Percentiles rank a stretch among this genome's conserved stretches.
phyloP scores from a whole-genome alignment of 2,113 vertebrate species.

The Antechinus flavipes region DNA sequence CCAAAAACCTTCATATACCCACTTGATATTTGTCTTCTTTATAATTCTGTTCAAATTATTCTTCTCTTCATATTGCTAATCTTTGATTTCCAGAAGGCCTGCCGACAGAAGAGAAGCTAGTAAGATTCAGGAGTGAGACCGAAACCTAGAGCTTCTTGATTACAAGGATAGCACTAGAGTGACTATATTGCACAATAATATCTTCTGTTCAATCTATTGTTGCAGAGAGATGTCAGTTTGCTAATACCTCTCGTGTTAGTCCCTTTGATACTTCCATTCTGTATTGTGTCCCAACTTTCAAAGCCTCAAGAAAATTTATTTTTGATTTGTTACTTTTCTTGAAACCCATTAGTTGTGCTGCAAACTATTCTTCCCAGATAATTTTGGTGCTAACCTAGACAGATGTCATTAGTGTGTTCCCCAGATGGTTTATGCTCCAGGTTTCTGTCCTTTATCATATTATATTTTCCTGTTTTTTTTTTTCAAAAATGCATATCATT shows the following conservation, averaged over 20 bases:
- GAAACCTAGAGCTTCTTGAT: background rate
- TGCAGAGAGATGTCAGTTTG: background rate
- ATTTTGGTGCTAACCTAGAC: background rate
- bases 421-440: background rate
- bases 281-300: background rate
- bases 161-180: background rate
- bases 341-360: background rate
- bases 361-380: background rate
- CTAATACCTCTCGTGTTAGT: background rate
- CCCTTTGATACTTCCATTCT: background rate
- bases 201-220: background rate
- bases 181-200: background rate
- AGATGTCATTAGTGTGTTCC: background rate
- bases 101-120: background rate
- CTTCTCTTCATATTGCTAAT: background rate
- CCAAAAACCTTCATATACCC: background rate
- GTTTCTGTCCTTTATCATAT: background rate
- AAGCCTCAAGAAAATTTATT: background rate
- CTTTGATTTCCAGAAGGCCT: background rate
- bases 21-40: background rate
- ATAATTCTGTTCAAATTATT: background rate
- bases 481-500: background rate
- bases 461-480: background rate
- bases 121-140: background rate
- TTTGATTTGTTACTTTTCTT: background rate